Percentiles rank a stretch among this genome's conserved stretches.
Evolutionary conservation across 2,888 invertebrate genomes (phyloP).

Genomic region (Opisthograptis luteolata): DNA sequence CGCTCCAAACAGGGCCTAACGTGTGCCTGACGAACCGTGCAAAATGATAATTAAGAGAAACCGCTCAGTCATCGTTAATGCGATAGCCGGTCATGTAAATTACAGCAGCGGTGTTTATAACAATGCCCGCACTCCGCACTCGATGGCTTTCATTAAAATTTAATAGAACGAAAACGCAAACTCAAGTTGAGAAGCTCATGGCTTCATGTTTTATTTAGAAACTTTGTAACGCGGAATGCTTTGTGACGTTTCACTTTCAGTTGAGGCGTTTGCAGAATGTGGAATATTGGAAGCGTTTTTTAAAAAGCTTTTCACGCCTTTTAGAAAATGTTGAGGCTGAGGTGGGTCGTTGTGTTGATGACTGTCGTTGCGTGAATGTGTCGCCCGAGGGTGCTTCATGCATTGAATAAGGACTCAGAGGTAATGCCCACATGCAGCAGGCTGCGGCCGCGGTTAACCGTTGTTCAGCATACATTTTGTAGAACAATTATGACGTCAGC

Average conservation of each 20-base stretch:
- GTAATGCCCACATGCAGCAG: constrained; percentile 50
- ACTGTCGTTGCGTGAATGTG: constrained; percentile 52
- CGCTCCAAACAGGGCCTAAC: constrained; percentile 52
- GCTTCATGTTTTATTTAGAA: constrained; percentile 39
- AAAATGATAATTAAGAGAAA: constrained; percentile 84
- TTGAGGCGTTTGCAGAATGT: constrained; percentile 40
- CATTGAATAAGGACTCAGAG: constrained; percentile 49
- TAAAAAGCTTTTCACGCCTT: constrained; percentile 54
- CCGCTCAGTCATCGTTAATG: constrained; percentile 82
- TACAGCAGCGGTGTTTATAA: constrained; percentile 69
- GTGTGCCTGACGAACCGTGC: constrained; percentile 79
- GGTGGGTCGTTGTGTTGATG: constrained; percentile 52
- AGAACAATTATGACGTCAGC: constrained; percentile 20
- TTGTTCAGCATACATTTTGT: constrained; percentile 22
- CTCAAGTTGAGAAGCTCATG: constrained; percentile 37
- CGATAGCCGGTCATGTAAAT: constrained; percentile 78
- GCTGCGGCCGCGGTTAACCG: constrained; percentile 44
- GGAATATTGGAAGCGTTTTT: constrained; percentile 47
- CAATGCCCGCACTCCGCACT: constrained; percentile 65
- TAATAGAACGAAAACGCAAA: constrained; percentile 61
- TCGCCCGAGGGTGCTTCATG: constrained; percentile 53
- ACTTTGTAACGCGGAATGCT: constrained; percentile 38
- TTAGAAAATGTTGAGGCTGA: constrained; percentile 51
- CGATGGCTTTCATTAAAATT: constrained; percentile 74
- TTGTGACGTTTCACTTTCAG: constrained; percentile 37